These are phyloP conservation scores for Acleris emargana DNA, from an alignment of 2,888 invertebrate genomes.

Conservation along the genomic window DNA sequence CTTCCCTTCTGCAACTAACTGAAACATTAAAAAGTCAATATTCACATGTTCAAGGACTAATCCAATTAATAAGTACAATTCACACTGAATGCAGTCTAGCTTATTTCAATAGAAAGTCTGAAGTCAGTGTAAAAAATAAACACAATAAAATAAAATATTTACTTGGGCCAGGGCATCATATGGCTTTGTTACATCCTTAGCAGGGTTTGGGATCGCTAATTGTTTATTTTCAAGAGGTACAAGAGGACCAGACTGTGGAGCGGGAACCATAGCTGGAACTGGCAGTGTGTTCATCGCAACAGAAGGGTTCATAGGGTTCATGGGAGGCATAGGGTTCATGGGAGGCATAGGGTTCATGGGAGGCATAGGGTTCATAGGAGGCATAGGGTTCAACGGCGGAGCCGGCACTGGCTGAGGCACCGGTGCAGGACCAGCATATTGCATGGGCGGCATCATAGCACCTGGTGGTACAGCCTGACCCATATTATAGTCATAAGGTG, in stretches of 20 bases:
- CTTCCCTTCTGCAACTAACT: constrained; percentile 78
- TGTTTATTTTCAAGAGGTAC: background rate
- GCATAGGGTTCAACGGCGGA: constrained; percentile 37
- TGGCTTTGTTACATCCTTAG: constrained; percentile 48
- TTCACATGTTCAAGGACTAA: constrained; percentile 13
- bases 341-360: constrained; percentile 25
- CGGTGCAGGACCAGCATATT: constrained; percentile 38
- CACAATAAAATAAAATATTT: constrained; percentile 44
- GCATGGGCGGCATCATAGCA: constrained; percentile 18
- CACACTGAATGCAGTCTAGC: constrained; percentile 10
- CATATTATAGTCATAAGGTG: constrained; percentile 17
- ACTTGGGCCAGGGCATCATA: constrained; percentile 77
- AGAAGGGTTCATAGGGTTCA: constrained; percentile 12
- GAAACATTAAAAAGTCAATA: constrained; percentile 55
- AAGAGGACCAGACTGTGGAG: constrained; percentile 44
- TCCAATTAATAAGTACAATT: constrained; percentile 18
- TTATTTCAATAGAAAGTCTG: background rate
- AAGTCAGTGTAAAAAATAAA: constrained; percentile 13
- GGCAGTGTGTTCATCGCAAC: constrained; percentile 37
- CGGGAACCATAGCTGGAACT: constrained; percentile 48
- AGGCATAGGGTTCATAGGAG: constrained; percentile 27
- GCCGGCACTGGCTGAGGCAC: constrained; percentile 48
- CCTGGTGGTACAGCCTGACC: constrained; percentile 36
- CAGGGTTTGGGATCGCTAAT: constrained; percentile 31
- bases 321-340: constrained; percentile 1